Conservation (phyloP, 2,797 vertebrate species). For the Otolemur crassicaudatus region DNA sequence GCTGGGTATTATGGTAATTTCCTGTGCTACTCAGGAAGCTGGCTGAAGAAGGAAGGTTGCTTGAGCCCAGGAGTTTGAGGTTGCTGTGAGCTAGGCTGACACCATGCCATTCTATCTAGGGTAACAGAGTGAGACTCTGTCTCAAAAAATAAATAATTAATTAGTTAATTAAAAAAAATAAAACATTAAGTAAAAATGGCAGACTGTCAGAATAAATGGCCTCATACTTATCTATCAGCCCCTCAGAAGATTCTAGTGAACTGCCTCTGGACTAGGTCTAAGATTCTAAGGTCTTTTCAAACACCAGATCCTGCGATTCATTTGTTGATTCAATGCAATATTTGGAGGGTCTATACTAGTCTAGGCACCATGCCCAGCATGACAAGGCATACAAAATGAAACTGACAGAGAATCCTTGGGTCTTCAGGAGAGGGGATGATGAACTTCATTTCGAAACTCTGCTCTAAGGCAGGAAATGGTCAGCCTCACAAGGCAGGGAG, state of each 20-base stretch:
- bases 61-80: no score
- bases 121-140: no score
- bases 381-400: not conserved
- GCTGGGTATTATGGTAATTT: no score
- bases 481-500: not conserved
- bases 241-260: not conserved
- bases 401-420: not conserved
- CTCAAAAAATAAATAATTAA: no score
- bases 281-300: not conserved
- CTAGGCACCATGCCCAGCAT: not conserved
- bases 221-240: not conserved
- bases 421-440: not conserved
- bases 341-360: not conserved
- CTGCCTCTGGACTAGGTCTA: not conserved
- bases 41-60: no score
- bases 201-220: not conserved
- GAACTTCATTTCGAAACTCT: not conserved
- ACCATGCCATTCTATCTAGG: no score
- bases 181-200: not conserved
- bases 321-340: not conserved
- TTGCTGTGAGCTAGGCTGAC: no score
- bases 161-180: not conserved
- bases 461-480: conserved; percentile 2
- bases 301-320: not conserved
- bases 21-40: no score